Evolutionary conservation across 2,113 vertebrate genomes (phyloP).

Genomic region (Corythaeola cristata): DNA sequence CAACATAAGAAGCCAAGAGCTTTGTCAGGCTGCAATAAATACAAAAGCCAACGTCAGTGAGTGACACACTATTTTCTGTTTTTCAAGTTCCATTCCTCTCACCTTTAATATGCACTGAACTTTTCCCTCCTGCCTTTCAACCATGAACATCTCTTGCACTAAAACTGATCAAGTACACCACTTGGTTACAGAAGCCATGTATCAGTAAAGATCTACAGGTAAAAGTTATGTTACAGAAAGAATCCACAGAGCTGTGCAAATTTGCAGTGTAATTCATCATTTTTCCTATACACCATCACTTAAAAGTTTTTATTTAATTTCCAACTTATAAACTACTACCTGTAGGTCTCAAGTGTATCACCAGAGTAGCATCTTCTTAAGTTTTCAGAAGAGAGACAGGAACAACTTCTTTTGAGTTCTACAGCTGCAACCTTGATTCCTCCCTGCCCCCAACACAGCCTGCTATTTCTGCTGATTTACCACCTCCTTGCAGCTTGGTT

Average conservation of each 20-base stretch:
- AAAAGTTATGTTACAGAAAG: background rate
- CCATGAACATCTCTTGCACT: background rate
- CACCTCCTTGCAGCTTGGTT: background rate
- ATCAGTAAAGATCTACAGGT: background rate
- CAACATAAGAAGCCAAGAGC: background rate
- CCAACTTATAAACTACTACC: background rate
- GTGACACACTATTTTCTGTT: background rate
- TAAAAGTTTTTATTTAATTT: background rate
- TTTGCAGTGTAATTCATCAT: background rate
- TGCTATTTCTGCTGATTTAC: background rate
- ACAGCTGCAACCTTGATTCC: background rate
- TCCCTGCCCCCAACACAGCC: fast-evolving
- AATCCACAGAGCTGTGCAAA: background rate
- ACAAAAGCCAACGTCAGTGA: background rate
- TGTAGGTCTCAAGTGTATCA: background rate
- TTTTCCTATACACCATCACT: background rate
- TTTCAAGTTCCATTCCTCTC: background rate
- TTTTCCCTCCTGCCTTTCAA: background rate
- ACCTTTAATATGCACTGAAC: background rate
- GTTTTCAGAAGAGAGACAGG: background rate
- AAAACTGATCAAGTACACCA: background rate
- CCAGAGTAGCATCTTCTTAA: background rate
- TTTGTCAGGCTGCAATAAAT: background rate
- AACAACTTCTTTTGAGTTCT: background rate
- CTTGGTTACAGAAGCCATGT: background rate